These are phyloP conservation scores for Lobophora halterata DNA, from an alignment of 2,888 invertebrate species.

Conservation along the genomic window DNA sequence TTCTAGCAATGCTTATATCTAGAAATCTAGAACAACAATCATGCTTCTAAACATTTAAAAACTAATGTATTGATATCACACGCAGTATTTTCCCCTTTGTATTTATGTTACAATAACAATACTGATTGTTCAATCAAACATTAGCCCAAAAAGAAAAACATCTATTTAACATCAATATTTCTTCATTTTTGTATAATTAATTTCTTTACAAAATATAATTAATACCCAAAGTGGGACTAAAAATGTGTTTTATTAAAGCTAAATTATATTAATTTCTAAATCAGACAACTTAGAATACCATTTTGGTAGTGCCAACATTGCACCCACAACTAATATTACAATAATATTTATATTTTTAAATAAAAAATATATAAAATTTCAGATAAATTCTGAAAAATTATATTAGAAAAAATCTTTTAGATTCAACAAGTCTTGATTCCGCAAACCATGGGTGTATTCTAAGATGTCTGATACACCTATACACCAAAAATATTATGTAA, in stretches of 20 bases:
- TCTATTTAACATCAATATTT: constrained; percentile 31
- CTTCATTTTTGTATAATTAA: constrained; percentile 22
- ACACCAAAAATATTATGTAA: constrained; percentile 64
- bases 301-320: too few species aligned
- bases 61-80: constrained; percentile 43
- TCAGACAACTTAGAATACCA: constrained; percentile 42
- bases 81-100: constrained; percentile 31
- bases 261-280: constrained; percentile 27
- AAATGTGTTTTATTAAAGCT: constrained; percentile 1
- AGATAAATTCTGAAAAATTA: too few species aligned
- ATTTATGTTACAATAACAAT: not conserved
- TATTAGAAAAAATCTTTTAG: too few species aligned
- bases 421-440: too few species aligned
- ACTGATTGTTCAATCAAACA: constrained; percentile 19
- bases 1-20: constrained; percentile 46
- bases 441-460: constrained; percentile 33
- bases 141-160: constrained; percentile 16
- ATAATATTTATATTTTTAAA: too few species aligned
- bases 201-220: constrained; percentile 26
- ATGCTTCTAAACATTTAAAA: constrained; percentile 70
- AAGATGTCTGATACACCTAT: constrained; percentile 44
- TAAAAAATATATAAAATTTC: too few species aligned
- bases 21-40: constrained; percentile 72
- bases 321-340: too few species aligned
- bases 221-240: constrained; percentile 24